Conservation (phyloP, 2,888 invertebrate species). For the Fissipunctia ypsillon region DNA sequence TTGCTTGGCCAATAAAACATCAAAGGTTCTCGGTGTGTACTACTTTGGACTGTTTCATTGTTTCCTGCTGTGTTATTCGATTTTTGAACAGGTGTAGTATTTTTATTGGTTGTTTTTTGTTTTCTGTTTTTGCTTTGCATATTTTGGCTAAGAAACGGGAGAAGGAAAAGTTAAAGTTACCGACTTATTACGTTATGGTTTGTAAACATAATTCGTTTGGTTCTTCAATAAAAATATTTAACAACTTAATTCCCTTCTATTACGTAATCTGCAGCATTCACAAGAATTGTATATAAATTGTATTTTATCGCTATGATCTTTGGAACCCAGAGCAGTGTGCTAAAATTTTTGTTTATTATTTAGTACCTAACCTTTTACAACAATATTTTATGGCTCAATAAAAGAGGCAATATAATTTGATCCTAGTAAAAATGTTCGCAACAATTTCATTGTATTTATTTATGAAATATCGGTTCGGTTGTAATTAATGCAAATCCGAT, state of each 20-base stretch:
- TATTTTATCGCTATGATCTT: constrained; percentile 10
- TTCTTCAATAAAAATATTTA: neutral
- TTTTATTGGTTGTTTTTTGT: constrained; percentile 41
- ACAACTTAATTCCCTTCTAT: neutral
- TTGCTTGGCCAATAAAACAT: constrained; percentile 76
- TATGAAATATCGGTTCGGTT: constrained; percentile 5
- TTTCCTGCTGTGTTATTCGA: constrained; percentile 63
- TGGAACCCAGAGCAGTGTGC: neutral
- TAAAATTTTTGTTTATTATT: constrained; percentile 16
- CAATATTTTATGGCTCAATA: constrained; percentile 34
- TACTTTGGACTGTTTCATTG: constrained; percentile 65
- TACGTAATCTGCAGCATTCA: neutral
- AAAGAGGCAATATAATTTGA: constrained; percentile 32
- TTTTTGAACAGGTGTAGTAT: constrained; percentile 56
- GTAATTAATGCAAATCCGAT: constrained; percentile 30
- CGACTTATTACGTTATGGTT: neutral
- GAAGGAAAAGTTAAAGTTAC: neutral
- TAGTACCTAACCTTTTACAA: constrained; percentile 14
- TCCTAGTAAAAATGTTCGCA: constrained; percentile 18
- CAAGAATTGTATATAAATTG: constrained; percentile 3
- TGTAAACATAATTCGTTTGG: neutral
- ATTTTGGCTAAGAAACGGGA: constrained; percentile 31
- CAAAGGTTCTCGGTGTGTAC: constrained; percentile 70
- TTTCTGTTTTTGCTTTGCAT: constrained; percentile 8
- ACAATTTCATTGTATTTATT: constrained; percentile 25